Evolutionary conservation across 1,140 invertebrate genomes (phyloP), one percentile per base, ranked within the genome.

Genomic region (Papilio helenus): DNA sequence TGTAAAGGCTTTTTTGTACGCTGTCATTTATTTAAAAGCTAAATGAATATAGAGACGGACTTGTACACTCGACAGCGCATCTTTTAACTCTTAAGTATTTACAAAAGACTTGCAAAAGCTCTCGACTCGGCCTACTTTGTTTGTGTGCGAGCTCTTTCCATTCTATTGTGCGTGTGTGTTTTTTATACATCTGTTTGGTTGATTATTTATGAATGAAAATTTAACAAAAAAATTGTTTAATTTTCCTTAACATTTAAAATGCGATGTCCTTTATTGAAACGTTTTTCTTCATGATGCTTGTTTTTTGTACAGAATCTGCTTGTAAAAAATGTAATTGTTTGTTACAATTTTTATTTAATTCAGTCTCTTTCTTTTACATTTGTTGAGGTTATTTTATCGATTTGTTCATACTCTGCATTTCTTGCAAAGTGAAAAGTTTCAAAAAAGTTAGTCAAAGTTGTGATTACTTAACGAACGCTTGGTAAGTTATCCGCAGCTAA

Each of bases 51-150:
- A 74, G 42, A 74, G 44, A 46, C 72, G 44, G 44, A 16, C 44
- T 74, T 74, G 44, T 74, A 49, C 42, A 73, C 39, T 74, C 42
- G 44, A 46, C 72, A 18, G 23, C n/a, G 72, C 42, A 49, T 42
- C 72, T 74, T 44, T 74, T 74, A 74, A 74, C 72, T 68, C n/a
- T 51, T 74, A 51, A 74, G 72, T 74, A 74, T 74, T 74, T 74
- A 51, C 44, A 74, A 74, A 74, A 74, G 42, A 74, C 72, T 74
- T 20, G n/a, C 39, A 51, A 74, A 74, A 23, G 44, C n/a, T 26
- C 72, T 74, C 44, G 72, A 49, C 72, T 74, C 72, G 72, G n/a
- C 72, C 72, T 74, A 74, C 72, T 74, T 74, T 72, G 46, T 46
- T 72, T 29, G 72, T 74, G 72, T 74, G 72, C 72, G 72, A 73